Percentiles rank a stretch among this genome's conserved stretches.
These are phyloP conservation scores for Neuroterus valhalla DNA, from an alignment of 1,140 invertebrate species.

Conservation along the genomic window DNA sequence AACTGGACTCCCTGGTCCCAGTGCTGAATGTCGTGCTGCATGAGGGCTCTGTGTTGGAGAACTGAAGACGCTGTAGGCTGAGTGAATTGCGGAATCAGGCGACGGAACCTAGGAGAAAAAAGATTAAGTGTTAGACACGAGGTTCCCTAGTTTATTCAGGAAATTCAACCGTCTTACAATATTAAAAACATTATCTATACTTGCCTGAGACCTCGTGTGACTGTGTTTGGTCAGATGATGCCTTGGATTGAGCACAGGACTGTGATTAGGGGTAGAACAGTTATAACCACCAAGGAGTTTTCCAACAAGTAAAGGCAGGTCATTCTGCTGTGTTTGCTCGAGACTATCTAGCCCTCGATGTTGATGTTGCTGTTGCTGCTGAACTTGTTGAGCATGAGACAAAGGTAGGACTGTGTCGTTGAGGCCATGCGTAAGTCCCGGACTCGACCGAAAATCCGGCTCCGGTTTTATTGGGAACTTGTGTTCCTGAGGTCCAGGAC, in stretches of 20 bases:
- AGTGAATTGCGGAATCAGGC: slow-evolving; percentile 90
- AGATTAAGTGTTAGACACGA: background rate
- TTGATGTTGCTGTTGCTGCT: slow-evolving; percentile 59
- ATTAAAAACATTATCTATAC: slow-evolving; percentile 9
- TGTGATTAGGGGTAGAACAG: slow-evolving; percentile 79
- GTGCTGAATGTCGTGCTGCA: slow-evolving; percentile 84
- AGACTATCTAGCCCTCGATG: slow-evolving; percentile 59
- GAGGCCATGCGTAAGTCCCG: slow-evolving; percentile 61
- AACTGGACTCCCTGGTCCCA: slow-evolving; percentile 75
- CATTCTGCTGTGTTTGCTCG: slow-evolving; percentile 71
- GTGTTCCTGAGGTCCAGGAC: slow-evolving; percentile 68
- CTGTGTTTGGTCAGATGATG: slow-evolving; percentile 75
- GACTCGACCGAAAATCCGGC: slow-evolving; percentile 71
- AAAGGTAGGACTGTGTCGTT: slow-evolving; percentile 64
- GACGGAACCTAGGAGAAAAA: slow-evolving; percentile 74
- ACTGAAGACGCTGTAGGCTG: slow-evolving; percentile 86
- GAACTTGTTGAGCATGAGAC: slow-evolving; percentile 65
- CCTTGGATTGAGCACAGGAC: slow-evolving; percentile 79
- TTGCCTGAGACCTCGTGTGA: slow-evolving; percentile 71
- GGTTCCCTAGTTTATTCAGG: background rate
- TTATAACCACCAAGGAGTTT: slow-evolving; percentile 80
- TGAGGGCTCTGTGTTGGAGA: slow-evolving; percentile 90
- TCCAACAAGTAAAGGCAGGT: slow-evolving; percentile 78
- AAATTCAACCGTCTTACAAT: background rate
- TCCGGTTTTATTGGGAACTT: slow-evolving; percentile 71